These are phyloP conservation scores for Propithecus perrieri DNA, from an alignment of 2,797 vertebrate species.

Conservation along the genomic window DNA sequence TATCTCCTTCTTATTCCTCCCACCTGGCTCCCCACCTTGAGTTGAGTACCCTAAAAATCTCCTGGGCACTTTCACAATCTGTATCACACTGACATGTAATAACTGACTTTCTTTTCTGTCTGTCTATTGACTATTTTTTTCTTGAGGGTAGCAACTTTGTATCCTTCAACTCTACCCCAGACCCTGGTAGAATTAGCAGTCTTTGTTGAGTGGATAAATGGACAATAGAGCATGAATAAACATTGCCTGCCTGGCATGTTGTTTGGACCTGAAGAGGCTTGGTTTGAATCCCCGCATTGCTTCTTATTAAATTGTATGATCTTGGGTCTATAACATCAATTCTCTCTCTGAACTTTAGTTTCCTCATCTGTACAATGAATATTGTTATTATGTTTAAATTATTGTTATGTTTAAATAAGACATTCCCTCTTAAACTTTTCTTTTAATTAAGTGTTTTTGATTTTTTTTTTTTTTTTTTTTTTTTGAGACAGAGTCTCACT, in stretches of 20 bases:
- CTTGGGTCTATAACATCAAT: background rate
- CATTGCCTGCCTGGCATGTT: background rate
- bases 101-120: background rate
- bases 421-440: background rate
- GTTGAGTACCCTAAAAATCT: background rate
- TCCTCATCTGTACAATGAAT: conserved; percentile 18
- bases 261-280: background rate
- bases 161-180: background rate
- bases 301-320: background rate
- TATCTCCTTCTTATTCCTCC: background rate
- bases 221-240: background rate
- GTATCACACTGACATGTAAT: background rate
- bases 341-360: background rate
- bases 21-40: background rate
- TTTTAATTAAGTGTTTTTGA: background rate
- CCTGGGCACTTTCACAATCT: background rate
- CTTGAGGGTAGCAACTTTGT: background rate
- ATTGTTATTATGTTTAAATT: background rate
- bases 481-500: too few relatives aligned
- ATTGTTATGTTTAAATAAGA: background rate
- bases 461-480: too few relatives aligned
- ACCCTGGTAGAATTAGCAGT: background rate
- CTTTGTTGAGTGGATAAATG: background rate
- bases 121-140: background rate
- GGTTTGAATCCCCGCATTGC: background rate